A percentile compares a stretch with the other conserved stretches of the same genome.
Conservation (phyloP, 1,140 invertebrate species). For the Oryctes rhinoceros region DNA sequence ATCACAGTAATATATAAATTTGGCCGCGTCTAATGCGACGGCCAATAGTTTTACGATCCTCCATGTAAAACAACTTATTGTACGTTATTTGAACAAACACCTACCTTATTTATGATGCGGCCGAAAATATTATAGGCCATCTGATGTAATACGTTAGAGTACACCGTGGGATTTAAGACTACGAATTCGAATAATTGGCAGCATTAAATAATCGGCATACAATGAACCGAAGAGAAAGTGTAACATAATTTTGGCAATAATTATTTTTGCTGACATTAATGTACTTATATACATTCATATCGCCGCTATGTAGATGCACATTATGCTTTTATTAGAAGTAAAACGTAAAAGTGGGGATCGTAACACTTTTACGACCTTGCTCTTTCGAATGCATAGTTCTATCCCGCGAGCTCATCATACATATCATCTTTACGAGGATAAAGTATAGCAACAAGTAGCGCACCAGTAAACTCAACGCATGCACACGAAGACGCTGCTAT, state of each 20-base stretch:
- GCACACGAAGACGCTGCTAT: too few species aligned
- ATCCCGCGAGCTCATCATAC: too few species aligned
- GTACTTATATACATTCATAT: not conserved
- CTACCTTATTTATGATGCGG: too few species aligned
- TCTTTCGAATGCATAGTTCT: not conserved
- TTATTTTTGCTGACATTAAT: not conserved
- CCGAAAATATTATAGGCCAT: not conserved
- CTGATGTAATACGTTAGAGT: not conserved
- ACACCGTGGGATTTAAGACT: not conserved
- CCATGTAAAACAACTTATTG: too few species aligned
- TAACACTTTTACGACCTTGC: not conserved
- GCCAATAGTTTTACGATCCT: too few species aligned
- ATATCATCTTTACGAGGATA: too few species aligned
- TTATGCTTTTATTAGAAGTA: not conserved
- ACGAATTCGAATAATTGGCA: slow-evolving; percentile 6
- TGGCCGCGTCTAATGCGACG: too few species aligned
- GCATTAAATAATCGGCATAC: slow-evolving; percentile 13
- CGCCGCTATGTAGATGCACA: not conserved
- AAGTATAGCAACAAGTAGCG: too few species aligned
- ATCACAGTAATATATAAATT: too few species aligned
- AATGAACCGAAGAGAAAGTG: slow-evolving; percentile 10
- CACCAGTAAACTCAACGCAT: too few species aligned
- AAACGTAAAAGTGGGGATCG: not conserved
- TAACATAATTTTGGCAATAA: not conserved
- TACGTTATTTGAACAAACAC: too few species aligned